Percentiles rank a stretch among this genome's conserved stretches.
These are phyloP conservation scores for Bellardia pandia DNA, from an alignment of 2,888 invertebrate genomes.

Conservation along the genomic window DNA sequence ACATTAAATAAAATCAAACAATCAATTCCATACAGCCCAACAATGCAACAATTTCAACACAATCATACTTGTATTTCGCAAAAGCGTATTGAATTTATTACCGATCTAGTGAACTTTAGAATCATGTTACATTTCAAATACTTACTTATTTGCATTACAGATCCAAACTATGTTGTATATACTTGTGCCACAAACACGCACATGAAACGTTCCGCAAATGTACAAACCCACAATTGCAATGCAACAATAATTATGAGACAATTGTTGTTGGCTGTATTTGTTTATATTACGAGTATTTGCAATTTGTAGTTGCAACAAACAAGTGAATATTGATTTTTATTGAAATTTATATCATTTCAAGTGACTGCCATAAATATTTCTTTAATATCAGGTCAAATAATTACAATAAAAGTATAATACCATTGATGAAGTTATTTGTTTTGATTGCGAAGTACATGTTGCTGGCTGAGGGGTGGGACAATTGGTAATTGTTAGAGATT, in stretches of 20 bases:
- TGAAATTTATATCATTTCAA: constrained; percentile 43
- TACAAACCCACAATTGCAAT: background rate
- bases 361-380: constrained; percentile 16
- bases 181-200: background rate
- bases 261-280: background rate
- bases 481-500: too few species aligned
- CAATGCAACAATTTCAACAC: constrained; percentile 6
- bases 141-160: constrained; percentile 10
- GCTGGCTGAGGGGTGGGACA: background rate
- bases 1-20: background rate
- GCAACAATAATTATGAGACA: constrained; percentile 14
- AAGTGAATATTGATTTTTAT: constrained; percentile 52
- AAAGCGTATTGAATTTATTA: constrained; percentile 53
- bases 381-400: constrained; percentile 45
- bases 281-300: background rate
- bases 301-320: constrained; percentile 1
- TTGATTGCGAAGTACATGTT: background rate
- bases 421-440: constrained; percentile 4
- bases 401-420: background rate
- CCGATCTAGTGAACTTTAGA: constrained; percentile 52
- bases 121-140: constrained; percentile 16
- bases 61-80: background rate
- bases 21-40: background rate
- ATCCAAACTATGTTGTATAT: background rate
- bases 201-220: constrained; percentile 3